phyloP scores from a whole-genome alignment of 2,888 invertebrate species.

The Parapristionchus giblindavisi region DNA sequence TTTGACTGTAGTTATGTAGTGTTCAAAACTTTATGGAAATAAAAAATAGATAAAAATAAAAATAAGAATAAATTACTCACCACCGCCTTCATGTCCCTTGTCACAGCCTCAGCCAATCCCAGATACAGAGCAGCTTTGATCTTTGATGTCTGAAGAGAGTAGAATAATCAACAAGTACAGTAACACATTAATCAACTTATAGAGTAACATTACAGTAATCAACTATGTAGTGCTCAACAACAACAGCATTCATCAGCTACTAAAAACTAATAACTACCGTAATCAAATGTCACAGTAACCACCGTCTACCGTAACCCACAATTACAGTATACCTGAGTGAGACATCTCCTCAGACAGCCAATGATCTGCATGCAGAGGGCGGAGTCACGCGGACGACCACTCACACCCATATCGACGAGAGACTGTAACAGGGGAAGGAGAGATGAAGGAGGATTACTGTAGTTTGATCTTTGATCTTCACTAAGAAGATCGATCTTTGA shows the following conservation, averaged over 20 bases:
- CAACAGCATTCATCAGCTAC: neutral
- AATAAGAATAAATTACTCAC: neutral
- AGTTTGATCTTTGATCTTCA: too few species aligned
- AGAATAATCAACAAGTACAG: neutral
- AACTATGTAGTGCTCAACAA: neutral
- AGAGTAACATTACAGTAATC: neutral
- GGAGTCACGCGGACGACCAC: slow-evolving; percentile 10
- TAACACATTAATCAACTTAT: neutral
- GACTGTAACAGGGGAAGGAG: slow-evolving; percentile 12
- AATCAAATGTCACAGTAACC: too few species aligned
- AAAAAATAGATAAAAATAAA: too few species aligned
- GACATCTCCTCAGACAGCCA: slow-evolving; percentile 19
- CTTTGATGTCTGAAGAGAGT: slow-evolving; percentile 6
- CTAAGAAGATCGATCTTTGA: too few species aligned
- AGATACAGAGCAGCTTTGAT: slow-evolving; percentile 29
- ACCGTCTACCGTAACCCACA: too few species aligned
- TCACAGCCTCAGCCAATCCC: slow-evolving; percentile 31
- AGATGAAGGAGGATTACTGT: neutral
- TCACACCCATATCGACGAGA: slow-evolving; percentile 23
- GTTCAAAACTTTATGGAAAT: too few species aligned
- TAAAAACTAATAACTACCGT: neutral
- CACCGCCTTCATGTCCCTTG: slow-evolving; percentile 8
- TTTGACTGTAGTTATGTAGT: too few species aligned
- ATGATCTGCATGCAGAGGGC: slow-evolving; percentile 31
- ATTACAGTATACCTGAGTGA: neutral